phyloP scores from a whole-genome alignment of 2,888 invertebrate species.

The Callinectes sapidus region DNA sequence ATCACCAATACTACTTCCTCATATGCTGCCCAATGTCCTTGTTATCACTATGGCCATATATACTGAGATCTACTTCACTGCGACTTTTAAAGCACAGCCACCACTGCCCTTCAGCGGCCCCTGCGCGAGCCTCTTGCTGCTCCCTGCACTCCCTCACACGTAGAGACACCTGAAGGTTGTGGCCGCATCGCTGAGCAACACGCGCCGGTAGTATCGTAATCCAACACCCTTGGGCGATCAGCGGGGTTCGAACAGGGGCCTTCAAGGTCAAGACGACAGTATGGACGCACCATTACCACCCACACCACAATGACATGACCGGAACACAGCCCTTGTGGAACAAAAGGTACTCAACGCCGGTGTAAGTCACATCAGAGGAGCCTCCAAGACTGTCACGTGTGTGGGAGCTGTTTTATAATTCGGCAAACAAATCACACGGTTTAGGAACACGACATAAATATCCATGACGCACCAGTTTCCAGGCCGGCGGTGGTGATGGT shows the following conservation, averaged over 20 bases:
- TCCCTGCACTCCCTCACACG: background rate
- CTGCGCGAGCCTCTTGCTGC: background rate
- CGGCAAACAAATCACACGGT: slow-evolving; percentile 10
- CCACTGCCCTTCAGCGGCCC: background rate
- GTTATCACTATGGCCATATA: background rate
- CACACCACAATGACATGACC: background rate
- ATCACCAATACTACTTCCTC: background rate
- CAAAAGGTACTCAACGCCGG: background rate
- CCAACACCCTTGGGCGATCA: background rate
- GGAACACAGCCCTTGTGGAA: background rate
- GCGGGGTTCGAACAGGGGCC: background rate
- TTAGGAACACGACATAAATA: slow-evolving; percentile 7
- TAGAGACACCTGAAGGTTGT: background rate
- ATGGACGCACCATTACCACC: background rate
- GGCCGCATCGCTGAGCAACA: background rate
- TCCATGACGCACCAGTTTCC: background rate
- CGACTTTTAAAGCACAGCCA: no score
- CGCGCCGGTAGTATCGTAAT: background rate
- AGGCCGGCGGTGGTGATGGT: slow-evolving; percentile 1
- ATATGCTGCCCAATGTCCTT: background rate
- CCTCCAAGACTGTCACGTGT: background rate
- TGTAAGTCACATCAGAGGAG: background rate
- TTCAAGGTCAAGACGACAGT: background rate
- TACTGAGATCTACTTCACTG: no score
- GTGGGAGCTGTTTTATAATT: background rate